Conservation (phyloP, 2,113 vertebrate genomes). For the Tragelaphus strepsiceros region DNA sequence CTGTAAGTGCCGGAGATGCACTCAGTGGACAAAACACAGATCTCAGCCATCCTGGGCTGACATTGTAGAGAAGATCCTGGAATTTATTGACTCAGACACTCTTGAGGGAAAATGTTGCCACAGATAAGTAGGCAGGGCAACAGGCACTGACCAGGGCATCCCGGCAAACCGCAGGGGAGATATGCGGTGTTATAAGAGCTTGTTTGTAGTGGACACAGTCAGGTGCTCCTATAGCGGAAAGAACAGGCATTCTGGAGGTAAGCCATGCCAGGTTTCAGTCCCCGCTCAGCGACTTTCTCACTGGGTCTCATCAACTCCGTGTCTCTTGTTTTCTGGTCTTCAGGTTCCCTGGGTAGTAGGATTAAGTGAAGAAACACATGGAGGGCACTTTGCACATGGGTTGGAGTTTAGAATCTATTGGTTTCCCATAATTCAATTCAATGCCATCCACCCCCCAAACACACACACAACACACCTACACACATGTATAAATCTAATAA, state of each 20-base stretch:
- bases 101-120: background rate
- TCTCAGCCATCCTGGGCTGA: background rate
- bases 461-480: background rate
- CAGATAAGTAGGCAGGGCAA: background rate
- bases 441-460: background rate
- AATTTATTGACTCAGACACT: background rate
- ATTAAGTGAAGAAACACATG: background rate
- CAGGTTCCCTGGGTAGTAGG: background rate
- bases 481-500: background rate
- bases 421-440: background rate
- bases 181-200: fast-evolving
- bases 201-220: background rate
- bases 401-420: background rate
- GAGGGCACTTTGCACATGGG: background rate
- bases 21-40: background rate
- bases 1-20: background rate
- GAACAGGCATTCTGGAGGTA: background rate
- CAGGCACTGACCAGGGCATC: background rate
- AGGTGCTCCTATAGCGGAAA: background rate
- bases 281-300: background rate
- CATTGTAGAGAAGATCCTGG: no score
- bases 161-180: background rate
- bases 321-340: background rate
- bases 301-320: fast-evolving
- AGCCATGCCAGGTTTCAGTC: background rate